Conservation (phyloP, 2,113 vertebrate species). For the Campylomormyrus tamandua region DNA sequence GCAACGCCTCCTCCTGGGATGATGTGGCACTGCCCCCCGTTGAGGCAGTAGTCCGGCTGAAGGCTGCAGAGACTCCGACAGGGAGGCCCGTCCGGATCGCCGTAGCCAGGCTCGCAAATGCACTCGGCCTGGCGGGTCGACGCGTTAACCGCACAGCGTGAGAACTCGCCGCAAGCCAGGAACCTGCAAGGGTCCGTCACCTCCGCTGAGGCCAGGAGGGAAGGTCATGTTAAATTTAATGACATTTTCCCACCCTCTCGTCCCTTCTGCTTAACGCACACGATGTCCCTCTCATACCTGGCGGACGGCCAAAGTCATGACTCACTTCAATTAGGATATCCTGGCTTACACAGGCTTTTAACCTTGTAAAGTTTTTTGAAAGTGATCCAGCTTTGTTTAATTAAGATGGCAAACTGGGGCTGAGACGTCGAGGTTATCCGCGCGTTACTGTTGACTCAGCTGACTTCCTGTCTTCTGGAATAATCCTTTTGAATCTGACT, state of each 20-base stretch:
- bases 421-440: neutral
- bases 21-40: slow-evolving; percentile 68
- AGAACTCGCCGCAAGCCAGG: slow-evolving; percentile 77
- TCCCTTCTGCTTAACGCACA: neutral
- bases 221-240: slow-evolving; percentile 36
- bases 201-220: slow-evolving; percentile 60
- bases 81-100: slow-evolving; percentile 50
- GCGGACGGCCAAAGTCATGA: slow-evolving; percentile 31
- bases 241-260: slow-evolving; percentile 3
- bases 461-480: neutral
- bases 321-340: slow-evolving; percentile 31
- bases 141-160: slow-evolving; percentile 68
- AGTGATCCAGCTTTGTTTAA: neutral
- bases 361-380: slow-evolving; percentile 18
- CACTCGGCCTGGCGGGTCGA: slow-evolving; percentile 72
- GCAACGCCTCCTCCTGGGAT: slow-evolving; percentile 64
- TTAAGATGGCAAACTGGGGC: neutral
- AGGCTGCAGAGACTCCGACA: slow-evolving; percentile 69
- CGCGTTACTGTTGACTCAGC: neutral
- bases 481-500: neutral
- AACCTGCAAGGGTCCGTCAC: slow-evolving; percentile 78
- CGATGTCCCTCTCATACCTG: slow-evolving; percentile 12
- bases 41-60: slow-evolving; percentile 64
- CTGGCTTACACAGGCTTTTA: slow-evolving; percentile 20
- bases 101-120: slow-evolving; percentile 69